These are phyloP conservation scores for Drosophila arawakana DNA, from an alignment of 1,140 invertebrate genomes.

Conservation along the genomic window DNA sequence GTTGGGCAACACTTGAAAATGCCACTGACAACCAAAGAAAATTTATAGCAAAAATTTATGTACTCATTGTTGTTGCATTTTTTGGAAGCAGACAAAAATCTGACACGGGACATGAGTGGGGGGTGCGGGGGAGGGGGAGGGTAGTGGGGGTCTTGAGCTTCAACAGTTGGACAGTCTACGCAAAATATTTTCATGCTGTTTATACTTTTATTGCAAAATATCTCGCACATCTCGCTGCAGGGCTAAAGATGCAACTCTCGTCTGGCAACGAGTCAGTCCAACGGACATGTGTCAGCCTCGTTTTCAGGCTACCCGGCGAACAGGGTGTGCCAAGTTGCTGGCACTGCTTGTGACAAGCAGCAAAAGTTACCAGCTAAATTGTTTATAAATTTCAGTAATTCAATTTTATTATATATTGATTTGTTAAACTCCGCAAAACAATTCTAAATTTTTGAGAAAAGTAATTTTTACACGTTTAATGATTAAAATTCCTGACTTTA, in stretches of 20 bases:
- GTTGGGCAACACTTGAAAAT: slow-evolving; percentile 67
- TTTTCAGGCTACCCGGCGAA: background rate
- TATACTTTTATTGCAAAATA: slow-evolving; percentile 82
- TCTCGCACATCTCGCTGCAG: slow-evolving; percentile 38
- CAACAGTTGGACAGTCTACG: slow-evolving; percentile 59
- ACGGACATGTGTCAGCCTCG: slow-evolving; percentile 57
- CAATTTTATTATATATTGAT: no score
- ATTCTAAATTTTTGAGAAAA: no score
- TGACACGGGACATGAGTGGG: background rate
- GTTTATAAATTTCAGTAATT: no score
- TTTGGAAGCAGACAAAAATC: slow-evolving; percentile 17
- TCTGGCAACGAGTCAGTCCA: slow-evolving; percentile 23
- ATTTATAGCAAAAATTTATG: slow-evolving; percentile 81
- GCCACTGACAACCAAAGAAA: slow-evolving; percentile 80
- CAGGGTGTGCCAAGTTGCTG: background rate
- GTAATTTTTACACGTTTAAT: no score
- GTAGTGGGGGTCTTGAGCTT: background rate
- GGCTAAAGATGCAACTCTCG: slow-evolving; percentile 36
- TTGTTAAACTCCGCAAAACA: no score
- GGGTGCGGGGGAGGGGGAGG: background rate
- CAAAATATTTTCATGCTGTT: slow-evolving; percentile 77
- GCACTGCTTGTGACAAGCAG: background rate
- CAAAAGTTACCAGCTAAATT: background rate
- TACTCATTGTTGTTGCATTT: slow-evolving; percentile 63
- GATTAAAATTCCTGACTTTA: no score